These are phyloP conservation scores for Eurystomus gularis DNA, from an alignment of 2,113 vertebrate genomes.

Conservation along the genomic window DNA sequence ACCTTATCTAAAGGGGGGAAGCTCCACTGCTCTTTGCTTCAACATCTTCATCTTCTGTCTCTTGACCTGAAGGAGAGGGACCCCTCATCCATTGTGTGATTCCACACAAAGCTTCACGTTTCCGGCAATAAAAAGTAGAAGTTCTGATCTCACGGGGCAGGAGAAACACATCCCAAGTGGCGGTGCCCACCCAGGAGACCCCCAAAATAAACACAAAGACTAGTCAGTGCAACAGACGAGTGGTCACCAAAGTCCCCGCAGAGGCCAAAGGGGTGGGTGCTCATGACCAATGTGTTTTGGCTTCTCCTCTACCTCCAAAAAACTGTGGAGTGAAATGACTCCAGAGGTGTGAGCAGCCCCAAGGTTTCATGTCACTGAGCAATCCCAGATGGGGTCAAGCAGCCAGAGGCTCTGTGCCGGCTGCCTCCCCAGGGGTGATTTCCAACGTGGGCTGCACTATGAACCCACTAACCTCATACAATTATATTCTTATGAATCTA, in stretches of 20 bases:
- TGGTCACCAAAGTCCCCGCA: not conserved
- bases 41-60: fast-evolving
- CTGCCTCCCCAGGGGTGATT: fast-evolving
- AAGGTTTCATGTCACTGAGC: not conserved
- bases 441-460: not conserved
- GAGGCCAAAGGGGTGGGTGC: not conserved
- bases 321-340: not conserved
- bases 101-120: not conserved
- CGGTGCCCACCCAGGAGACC: not conserved
- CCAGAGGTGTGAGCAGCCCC: not conserved
- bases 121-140: not conserved
- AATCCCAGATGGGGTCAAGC: not conserved
- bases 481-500: not conserved
- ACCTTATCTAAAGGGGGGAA: not conserved
- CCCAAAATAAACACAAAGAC: not conserved
- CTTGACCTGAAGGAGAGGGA: not conserved
- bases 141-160: not conserved
- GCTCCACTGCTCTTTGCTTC: not conserved
- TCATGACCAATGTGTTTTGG: not conserved
- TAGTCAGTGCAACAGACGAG: not conserved
- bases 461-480: not conserved
- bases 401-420: not conserved
- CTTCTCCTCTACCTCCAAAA: not conserved
- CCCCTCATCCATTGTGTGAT: not conserved
- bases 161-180: not conserved